Evolutionary conservation across 2,888 invertebrate species (phyloP).

Genomic region (Pandemis cinnamomeana): DNA sequence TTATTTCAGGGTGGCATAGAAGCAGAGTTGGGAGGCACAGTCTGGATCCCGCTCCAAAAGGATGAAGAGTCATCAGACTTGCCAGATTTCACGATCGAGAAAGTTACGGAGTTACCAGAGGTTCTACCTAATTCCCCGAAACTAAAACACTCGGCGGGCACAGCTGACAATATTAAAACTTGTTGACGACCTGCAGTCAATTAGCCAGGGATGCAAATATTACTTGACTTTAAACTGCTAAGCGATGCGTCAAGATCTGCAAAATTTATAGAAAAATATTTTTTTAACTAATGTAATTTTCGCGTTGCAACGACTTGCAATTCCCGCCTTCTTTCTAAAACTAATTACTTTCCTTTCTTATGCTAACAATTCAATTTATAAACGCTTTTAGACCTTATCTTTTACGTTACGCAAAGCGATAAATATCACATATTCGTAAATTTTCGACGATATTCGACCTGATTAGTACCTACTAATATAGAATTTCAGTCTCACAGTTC

Average conservation of each 20-base stretch:
- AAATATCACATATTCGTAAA: not conserved
- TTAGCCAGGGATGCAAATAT: constrained; percentile 5
- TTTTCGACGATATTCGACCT: too few relatives aligned
- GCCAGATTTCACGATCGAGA: constrained; percentile 87
- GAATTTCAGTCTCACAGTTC: too few relatives aligned
- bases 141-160: constrained; percentile 61
- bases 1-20: constrained; percentile 87
- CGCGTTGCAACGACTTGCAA: constrained; percentile 5
- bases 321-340: not conserved
- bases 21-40: constrained; percentile 90
- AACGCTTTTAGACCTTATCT: not conserved
- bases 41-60: constrained; percentile 89
- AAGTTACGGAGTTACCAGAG: constrained; percentile 86
- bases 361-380: not conserved
- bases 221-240: constrained; percentile 24
- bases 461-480: too few relatives aligned
- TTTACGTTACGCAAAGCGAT: not conserved
- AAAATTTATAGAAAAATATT: not conserved
- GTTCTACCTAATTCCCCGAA: constrained; percentile 85
- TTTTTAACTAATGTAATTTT: not conserved
- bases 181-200: constrained; percentile 49
- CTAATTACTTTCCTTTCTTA: constrained; percentile 1
- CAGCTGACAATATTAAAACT: constrained; percentile 41
- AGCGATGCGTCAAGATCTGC: constrained; percentile 17
- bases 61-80: constrained; percentile 78